These are phyloP conservation scores for Coboldia fuscipes DNA, from an alignment of 1,140 invertebrate genomes.

Conservation along the genomic window DNA sequence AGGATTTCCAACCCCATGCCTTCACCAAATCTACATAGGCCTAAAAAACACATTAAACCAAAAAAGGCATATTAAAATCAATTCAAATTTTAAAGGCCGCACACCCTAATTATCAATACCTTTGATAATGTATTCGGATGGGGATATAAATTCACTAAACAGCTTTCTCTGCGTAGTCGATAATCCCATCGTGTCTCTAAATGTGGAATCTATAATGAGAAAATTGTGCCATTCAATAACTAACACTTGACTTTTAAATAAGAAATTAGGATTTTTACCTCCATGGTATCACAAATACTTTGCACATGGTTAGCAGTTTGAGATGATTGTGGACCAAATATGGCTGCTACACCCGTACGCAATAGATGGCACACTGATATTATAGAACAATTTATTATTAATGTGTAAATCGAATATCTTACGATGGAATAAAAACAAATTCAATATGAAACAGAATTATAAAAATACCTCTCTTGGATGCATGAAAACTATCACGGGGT, in stretches of 20 bases:
- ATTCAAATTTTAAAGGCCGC: not conserved
- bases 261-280: constrained; percentile 22
- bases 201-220: constrained; percentile 46
- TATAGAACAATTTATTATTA: not conserved
- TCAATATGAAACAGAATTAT: not conserved
- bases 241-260: not conserved
- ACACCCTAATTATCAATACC: constrained; percentile 28
- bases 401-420: not conserved
- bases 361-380: constrained; percentile 68
- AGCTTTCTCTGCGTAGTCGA: constrained; percentile 63
- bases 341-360: constrained; percentile 68
- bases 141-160: constrained; percentile 83
- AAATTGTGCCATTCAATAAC: not conserved
- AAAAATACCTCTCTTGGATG: constrained; percentile 65
- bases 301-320: constrained; percentile 83
- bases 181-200: constrained; percentile 88
- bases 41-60: constrained; percentile 21
- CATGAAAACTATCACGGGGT: constrained; percentile 76
- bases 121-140: constrained; percentile 73
- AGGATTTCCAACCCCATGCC: constrained; percentile 78
- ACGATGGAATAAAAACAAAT: not conserved
- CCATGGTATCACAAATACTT: constrained; percentile 89
- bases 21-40: constrained; percentile 78
- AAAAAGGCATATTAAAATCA: not conserved
- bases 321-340: constrained; percentile 81